Percentiles rank a stretch among this genome's conserved stretches.
These are phyloP conservation scores for Gadopsis marmoratus DNA, from an alignment of 2,797 vertebrate species.

Conservation along the genomic window DNA sequence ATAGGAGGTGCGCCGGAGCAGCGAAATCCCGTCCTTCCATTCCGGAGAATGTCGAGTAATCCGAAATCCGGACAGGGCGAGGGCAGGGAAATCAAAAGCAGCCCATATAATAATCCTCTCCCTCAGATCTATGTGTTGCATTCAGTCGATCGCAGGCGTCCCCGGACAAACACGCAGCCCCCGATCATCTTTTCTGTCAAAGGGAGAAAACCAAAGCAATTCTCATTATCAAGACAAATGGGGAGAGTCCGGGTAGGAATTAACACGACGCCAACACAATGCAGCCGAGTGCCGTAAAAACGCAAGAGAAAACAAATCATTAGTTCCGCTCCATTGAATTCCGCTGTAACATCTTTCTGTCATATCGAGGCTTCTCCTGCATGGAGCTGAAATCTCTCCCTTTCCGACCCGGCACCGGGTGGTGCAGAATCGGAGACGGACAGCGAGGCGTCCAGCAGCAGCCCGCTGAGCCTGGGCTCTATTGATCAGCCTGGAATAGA, in stretches of 20 bases:
- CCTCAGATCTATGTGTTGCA: conserved; percentile 81
- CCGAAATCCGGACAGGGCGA: conserved; percentile 82
- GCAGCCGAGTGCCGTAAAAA: conserved; percentile 23
- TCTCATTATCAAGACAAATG: conserved; percentile 47
- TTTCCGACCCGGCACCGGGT: conserved; percentile 28
- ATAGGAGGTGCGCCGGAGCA: conserved; percentile 93
- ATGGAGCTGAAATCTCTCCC: conserved; percentile 35
- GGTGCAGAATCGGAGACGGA: conserved; percentile 41
- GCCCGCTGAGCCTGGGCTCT: conserved; percentile 58
- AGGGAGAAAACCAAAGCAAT: conserved; percentile 44
- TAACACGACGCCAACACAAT: conserved; percentile 39
- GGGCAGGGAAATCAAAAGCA: conserved; percentile 83
- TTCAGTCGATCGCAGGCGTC: conserved; percentile 81
- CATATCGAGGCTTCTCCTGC: conserved; percentile 37
- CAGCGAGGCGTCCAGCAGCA: conserved; percentile 51
- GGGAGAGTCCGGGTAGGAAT: conserved; percentile 20
- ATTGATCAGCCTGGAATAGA: conserved; percentile 69
- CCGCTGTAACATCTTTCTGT: conserved; percentile 28
- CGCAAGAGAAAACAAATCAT: conserved; percentile 41
- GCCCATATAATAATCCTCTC: conserved; percentile 86
- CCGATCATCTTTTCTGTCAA: conserved; percentile 88
- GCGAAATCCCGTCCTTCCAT: conserved; percentile 98
- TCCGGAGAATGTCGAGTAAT: conserved; percentile 84
- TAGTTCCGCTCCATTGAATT: conserved; percentile 47
- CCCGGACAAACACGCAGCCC: conserved; percentile 79